Evolutionary conservation across 1,140 invertebrate genomes (phyloP), one percentile per base, ranked within the genome.

Genomic region (Anoplophora glabripennis): DNA sequence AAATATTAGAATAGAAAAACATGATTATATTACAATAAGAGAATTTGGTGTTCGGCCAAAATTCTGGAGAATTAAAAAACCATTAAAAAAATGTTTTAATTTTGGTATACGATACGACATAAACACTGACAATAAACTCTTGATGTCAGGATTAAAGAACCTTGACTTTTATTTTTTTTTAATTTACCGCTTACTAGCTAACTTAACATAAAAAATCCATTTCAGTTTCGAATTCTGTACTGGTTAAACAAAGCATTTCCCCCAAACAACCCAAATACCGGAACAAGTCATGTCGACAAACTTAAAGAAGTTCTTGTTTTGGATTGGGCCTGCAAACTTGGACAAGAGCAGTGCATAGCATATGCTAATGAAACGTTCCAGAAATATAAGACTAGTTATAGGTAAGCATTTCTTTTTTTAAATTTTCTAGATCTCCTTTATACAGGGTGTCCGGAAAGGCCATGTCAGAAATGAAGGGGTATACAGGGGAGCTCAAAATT

Each of bases 281-380:
- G 21, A 5, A 3, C 74, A 17, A 64, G 37, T 1, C 67, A 74
- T 0, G 56, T 76, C 36, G 67, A 75, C 18, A 76, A 75, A 7
- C 75, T 75, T 9, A 67, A 75, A 54, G 63, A 74, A 12, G 72
- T 65, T 10, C 72, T 74, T 55, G 69, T 82, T 1, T 52, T 81
- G 3, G 61, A 70, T 10, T 80, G 79, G 78, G 72, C 78, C 10
- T 86, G 84, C 59, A 66, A 77, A 53, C 72, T 79, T 10, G 76
- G 71, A 12, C 59, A 79, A 21, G 21, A 64, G 14, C 70, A 78
- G 12, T 86, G 84, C 55, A 67, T 76, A 60, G 57, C 44, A 45
- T 28, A 74, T 10, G 66, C 75, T n/a, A 66, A 71, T 57, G 36
- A 18, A 47, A 55, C 66, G 46, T 77, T 77, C 52, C 58, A 68